Evolutionary conservation across 2,888 invertebrate species (phyloP), one percentile per base, ranked within the genome.

Genomic region (Drosophila affinis): DNA sequence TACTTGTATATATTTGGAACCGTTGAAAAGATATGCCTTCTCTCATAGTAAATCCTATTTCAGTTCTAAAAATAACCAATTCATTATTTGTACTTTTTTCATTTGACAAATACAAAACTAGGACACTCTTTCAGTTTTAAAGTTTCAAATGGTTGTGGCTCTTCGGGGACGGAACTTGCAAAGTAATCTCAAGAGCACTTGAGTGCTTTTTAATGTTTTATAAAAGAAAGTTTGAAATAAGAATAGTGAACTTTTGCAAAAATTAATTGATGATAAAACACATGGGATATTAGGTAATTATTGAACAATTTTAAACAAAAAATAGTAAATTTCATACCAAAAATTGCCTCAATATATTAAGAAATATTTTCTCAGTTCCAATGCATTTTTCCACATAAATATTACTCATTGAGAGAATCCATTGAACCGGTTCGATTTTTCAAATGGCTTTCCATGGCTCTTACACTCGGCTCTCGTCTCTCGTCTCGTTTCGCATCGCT

Each of bases 401-500:
- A 5, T 39, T 39, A 14, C 2, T 6, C 34, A 14, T 5, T 39
- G 12, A 39, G 39, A 14, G n/a, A 2, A 7, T 21, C 21, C 39
- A 34, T 34, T 34, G 34, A 39, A n/a, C 14, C 21, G 24, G 54
- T 17, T 54, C 21, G 39, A 54, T 54, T 54, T 54, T 49, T 18
- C 6, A 29, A 62, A 47, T 39, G 27, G 48, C 4, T 62, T 49
- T 24, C 34, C 54, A 17, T 24, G 34, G 39, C 44, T 53, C 56
- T 67, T 53, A 47, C 9, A 64, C 51, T 45, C 46, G 57, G 48
- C 75, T 73, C 39, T 49, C 56, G 2, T 45, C 51, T 47, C 44
- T n/a, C n/a, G 48, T 39, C 74, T 62, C 14, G 49, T 55, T 70
- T 71, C 62, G 65, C 68, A 73, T 69, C 18, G 49, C 44, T 62